Base-by-base conservation (phyloP, 2,797 vertebrate species). In the Threskiornis aethiopicus region DNA sequence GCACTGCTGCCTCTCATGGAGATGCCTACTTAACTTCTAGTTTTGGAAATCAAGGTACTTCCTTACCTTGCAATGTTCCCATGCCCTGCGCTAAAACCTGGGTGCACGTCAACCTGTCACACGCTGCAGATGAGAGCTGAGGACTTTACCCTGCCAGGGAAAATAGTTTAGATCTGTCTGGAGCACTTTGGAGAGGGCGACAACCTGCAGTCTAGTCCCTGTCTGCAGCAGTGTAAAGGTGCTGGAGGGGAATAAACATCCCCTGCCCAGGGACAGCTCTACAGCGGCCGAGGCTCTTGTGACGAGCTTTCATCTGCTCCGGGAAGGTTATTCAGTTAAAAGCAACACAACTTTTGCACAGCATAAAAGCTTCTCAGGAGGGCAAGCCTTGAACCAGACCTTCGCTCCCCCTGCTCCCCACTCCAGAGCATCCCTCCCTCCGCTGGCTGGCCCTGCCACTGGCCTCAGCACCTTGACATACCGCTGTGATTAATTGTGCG, bases 321-420 rank as follows among this genome's bases (percentile, higher is more conserved):
- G 1, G 66, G 62, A 66, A 75, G 77, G 62, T 91, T 70, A 52
- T 65, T 61, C 10, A 7, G 11, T 57, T 57, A 79, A 70, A 6
- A 47, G 62, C 57, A 51, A 11, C 20, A 59, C 55, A 69, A 61
- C 41, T 51, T 55, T 19, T 69, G 52, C n/a, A 39, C 0, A 0
- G 22, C 19, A 33, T 24, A 52, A 87, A 66, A 66, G 28, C 58
- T 80, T 64, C 64, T 70, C 52, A 35, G 31, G 67, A 66, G 64
- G 58, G 37, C 11, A 35, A 79, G 57, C 54, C 72, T 71, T 64
- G 81, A 72, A 54, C 72, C 64, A 70, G 71, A 51, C 84, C 58
- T 82, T 71, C 1, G 1, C 10, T 71, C 11, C 10, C 28, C 8
- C 6, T 4, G 10, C 31, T 51, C 14, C 37, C 41, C 5, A 0